Conservation (phyloP, 2,888 invertebrate genomes). For the Leptinotarsa juncta region DNA sequence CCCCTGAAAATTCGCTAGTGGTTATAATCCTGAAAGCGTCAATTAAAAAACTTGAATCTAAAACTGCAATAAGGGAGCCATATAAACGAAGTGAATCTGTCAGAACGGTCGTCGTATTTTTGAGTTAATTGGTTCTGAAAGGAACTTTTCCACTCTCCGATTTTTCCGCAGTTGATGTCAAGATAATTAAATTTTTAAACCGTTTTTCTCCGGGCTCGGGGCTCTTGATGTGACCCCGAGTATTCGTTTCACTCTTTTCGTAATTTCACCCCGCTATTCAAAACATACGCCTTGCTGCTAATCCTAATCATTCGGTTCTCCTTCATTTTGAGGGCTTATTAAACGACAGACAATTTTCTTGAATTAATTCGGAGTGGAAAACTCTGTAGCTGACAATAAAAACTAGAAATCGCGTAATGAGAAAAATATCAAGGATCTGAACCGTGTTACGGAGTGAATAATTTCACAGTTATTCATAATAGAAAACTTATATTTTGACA, state of each 20-base stretch:
- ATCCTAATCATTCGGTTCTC: conserved; percentile 35
- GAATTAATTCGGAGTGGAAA: conserved; percentile 17
- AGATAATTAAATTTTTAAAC: conserved; percentile 64
- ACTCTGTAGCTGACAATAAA: conserved; percentile 16
- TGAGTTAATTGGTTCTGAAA: conserved; percentile 63
- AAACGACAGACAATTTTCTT: conserved; percentile 26
- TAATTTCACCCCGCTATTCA: conserved; percentile 34
- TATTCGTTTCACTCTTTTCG: conserved; percentile 42
- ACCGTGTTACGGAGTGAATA: not conserved
- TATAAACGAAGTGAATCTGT: conserved; percentile 43
- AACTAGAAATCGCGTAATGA: conserved; percentile 5
- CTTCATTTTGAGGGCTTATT: conserved; percentile 28
- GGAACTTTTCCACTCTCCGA: conserved; percentile 63
- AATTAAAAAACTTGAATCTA: conserved; percentile 23
- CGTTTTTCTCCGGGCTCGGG: conserved; percentile 56
- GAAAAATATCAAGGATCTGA: not conserved
- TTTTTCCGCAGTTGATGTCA: conserved; percentile 63
- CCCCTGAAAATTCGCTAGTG: not conserved
- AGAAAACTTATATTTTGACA: not conserved
- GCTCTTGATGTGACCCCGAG: conserved; percentile 24
- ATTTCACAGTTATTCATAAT: not conserved
- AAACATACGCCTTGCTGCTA: conserved; percentile 32
- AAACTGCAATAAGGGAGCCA: conserved; percentile 33
- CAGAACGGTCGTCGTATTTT: conserved; percentile 51
- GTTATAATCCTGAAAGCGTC: not conserved